These are phyloP conservation scores for Bombus pascuorum DNA, from an alignment of 1,140 invertebrate genomes.

Conservation along the genomic window DNA sequence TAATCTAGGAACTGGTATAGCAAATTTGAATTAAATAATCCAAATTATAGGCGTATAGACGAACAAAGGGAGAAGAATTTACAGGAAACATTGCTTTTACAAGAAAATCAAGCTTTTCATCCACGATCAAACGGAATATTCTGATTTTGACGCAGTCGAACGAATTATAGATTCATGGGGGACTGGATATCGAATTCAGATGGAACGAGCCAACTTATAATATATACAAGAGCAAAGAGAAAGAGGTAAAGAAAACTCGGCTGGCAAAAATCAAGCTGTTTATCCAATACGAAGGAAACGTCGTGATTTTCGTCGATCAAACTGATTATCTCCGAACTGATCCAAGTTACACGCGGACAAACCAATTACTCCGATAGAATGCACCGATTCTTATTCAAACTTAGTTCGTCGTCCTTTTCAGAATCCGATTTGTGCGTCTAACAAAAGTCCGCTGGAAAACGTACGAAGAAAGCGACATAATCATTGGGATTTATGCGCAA, in stretches of 20 bases:
- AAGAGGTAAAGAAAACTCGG: too few relatives aligned
- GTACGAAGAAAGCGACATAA: conserved; percentile 9
- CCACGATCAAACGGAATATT: background rate
- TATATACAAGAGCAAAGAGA: background rate
- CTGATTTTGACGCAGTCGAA: background rate
- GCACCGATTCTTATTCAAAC: too few relatives aligned
- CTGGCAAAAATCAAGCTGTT: background rate
- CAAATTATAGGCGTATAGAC: background rate
- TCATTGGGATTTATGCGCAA: conserved; percentile 50
- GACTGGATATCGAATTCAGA: too few relatives aligned
- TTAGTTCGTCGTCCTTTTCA: too few relatives aligned
- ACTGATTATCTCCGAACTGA: too few relatives aligned
- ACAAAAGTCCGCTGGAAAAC: too few relatives aligned
- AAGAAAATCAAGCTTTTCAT: background rate
- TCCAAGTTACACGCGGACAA: background rate
- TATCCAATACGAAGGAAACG: background rate
- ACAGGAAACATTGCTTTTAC: too few relatives aligned
- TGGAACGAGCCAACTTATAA: background rate
- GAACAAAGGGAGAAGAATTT: background rate
- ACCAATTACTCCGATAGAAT: too few relatives aligned
- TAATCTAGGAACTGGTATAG: too few relatives aligned
- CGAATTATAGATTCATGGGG: too few relatives aligned
- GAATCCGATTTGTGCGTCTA: too few relatives aligned
- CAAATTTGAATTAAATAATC: background rate
- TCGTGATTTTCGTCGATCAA: background rate